These are phyloP conservation scores for Pecten maximus DNA, from an alignment of 2,888 invertebrate genomes.

Conservation along the genomic window DNA sequence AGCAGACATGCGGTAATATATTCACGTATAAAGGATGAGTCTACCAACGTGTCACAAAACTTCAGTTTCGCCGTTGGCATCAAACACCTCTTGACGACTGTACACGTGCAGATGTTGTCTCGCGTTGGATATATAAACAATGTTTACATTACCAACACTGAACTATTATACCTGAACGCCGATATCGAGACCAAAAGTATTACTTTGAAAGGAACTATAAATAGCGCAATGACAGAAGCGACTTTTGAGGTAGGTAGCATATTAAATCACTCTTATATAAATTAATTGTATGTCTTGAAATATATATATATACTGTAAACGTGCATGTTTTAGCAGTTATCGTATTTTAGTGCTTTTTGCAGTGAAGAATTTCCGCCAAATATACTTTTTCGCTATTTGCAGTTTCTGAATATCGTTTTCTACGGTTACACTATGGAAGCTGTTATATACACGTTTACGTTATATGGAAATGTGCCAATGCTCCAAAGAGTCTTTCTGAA, in stretches of 20 bases:
- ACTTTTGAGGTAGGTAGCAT: conserved; percentile 63
- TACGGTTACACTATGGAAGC: too few species aligned
- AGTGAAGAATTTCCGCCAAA: too few species aligned
- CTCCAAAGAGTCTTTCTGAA: too few species aligned
- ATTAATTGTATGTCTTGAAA: too few species aligned
- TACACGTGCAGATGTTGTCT: conserved; percentile 67
- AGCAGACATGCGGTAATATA: conserved; percentile 66
- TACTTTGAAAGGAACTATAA: conserved; percentile 63
- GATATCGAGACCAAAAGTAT: conserved; percentile 62
- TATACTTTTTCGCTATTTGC: too few species aligned
- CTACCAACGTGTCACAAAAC: conserved; percentile 60
- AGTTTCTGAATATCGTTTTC: too few species aligned
- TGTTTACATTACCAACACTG: conserved; percentile 58
- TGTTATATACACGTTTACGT: too few species aligned
- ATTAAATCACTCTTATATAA: too few species aligned
- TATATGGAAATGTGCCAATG: too few species aligned
- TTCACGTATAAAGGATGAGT: conserved; percentile 65
- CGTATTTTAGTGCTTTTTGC: too few species aligned
- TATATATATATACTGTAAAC: too few species aligned
- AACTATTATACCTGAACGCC: conserved; percentile 67
- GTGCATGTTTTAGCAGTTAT: too few species aligned
- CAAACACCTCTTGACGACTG: conserved; percentile 70
- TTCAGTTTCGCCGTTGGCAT: conserved; percentile 67
- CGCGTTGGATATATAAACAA: conserved; percentile 62
- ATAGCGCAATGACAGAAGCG: conserved; percentile 60